A percentile compares a stretch with the other conserved stretches of the same genome.
Evolutionary conservation across 2,113 vertebrate species (phyloP).

Genomic region (Anarhynchus alexandrinus): DNA sequence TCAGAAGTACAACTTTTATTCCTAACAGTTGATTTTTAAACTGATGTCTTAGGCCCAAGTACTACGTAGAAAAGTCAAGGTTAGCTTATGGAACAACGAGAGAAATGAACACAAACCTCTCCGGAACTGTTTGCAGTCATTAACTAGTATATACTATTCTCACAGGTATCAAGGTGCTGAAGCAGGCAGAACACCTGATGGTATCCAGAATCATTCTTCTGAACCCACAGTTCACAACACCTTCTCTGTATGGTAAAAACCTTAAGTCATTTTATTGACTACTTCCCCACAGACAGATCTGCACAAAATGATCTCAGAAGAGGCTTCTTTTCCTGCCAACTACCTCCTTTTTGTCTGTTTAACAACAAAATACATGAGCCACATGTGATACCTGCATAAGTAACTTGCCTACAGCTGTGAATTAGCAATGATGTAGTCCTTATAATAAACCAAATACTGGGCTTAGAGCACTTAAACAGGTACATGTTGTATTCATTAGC

Average conservation of each 20-base stretch:
- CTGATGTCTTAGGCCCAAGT: neutral
- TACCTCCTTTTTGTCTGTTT: neutral
- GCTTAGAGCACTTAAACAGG: neutral
- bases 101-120: neutral
- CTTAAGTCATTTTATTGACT: neutral
- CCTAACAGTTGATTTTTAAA: neutral
- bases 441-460: neutral
- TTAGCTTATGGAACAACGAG: neutral
- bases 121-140: neutral
- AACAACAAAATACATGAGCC: neutral
- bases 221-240: neutral
- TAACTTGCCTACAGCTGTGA: neutral
- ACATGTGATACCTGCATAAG: neutral
- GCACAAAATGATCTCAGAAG: neutral
- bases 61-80: neutral
- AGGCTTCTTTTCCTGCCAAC: neutral
- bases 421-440: neutral
- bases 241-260: neutral
- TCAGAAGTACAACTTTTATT: neutral
- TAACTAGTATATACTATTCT: neutral
- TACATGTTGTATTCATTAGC: neutral
- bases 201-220: slow-evolving; percentile 8
- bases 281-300: neutral
- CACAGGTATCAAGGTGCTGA: slow-evolving; percentile 22
- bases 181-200: slow-evolving; percentile 33